Conservation (phyloP, 2,113 vertebrate species). For the Gymnocephalus cernua region DNA sequence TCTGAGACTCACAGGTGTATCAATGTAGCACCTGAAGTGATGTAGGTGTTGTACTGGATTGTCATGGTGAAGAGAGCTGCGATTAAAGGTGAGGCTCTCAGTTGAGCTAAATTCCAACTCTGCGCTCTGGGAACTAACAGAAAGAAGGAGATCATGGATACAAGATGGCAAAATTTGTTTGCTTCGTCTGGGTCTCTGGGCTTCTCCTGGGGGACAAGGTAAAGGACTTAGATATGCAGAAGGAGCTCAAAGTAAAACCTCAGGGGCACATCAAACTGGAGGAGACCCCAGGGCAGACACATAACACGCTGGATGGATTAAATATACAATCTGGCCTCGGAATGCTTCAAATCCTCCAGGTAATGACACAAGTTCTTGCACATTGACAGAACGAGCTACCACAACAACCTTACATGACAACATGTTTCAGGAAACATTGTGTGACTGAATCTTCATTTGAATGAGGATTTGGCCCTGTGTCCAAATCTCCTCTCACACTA, state of each 20-base stretch:
- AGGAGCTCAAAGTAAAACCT: conserved; percentile 27
- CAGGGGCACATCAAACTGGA: conserved; percentile 4
- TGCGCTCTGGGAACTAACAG: conserved; percentile 19
- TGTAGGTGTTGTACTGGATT: neutral
- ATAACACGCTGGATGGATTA: conserved; percentile 26
- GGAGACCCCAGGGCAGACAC: conserved; percentile 5
- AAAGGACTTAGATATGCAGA: conserved; percentile 33
- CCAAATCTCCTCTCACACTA: neutral
- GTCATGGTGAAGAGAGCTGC: conserved; percentile 14
- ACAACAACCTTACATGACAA: neutral
- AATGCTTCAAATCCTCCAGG: neutral
- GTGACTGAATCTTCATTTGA: neutral
- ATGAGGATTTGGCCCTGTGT: neutral
- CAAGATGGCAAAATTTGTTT: conserved; percentile 13
- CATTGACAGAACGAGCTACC: neutral
- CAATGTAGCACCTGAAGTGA: neutral
- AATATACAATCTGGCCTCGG: conserved; percentile 24
- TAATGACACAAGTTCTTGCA: conserved; percentile 15
- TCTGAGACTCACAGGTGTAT: conserved; percentile 10
- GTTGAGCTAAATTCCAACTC: neutral
- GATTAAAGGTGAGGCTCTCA: neutral
- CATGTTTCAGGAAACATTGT: neutral
- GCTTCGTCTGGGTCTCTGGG: neutral
- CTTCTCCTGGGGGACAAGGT: conserved; percentile 16
- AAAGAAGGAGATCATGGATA: conserved; percentile 4